Percentiles rank a stretch among this genome's conserved stretches.
phyloP scores from a whole-genome alignment of 2,113 vertebrate species.

The Actenoides lindsayi region DNA sequence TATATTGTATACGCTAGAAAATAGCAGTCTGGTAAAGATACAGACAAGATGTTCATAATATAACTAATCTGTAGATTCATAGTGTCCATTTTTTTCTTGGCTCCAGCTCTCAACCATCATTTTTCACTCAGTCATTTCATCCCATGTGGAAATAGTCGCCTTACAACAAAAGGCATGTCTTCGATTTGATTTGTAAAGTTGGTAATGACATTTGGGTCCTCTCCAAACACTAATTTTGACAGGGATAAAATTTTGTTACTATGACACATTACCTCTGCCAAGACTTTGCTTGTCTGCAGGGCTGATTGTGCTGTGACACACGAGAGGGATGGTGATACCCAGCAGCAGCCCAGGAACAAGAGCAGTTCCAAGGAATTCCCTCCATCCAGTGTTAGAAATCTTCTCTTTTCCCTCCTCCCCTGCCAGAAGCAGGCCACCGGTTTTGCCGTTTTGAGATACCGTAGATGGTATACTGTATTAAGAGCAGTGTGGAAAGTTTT shows the following conservation, averaged over 20 bases:
- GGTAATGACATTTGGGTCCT: background rate
- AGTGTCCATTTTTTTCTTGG: background rate
- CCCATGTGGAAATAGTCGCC: background rate
- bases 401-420: background rate
- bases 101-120: background rate
- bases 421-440: background rate
- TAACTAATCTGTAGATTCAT: background rate
- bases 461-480: background rate
- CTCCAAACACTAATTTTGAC: background rate
- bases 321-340: background rate
- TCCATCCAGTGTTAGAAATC: accelerated
- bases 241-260: background rate
- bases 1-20: background rate
- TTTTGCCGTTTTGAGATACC: background rate
- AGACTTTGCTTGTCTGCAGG: background rate
- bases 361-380: background rate
- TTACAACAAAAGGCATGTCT: background rate
- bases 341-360: background rate
- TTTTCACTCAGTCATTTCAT: background rate
- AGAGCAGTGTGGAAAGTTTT: background rate
- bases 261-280: background rate
- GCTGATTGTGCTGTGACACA: background rate
- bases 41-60: background rate
- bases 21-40: background rate
- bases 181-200: background rate